Conservation (phyloP, 2,797 vertebrate species). For the Chrysocyon brachyurus region DNA sequence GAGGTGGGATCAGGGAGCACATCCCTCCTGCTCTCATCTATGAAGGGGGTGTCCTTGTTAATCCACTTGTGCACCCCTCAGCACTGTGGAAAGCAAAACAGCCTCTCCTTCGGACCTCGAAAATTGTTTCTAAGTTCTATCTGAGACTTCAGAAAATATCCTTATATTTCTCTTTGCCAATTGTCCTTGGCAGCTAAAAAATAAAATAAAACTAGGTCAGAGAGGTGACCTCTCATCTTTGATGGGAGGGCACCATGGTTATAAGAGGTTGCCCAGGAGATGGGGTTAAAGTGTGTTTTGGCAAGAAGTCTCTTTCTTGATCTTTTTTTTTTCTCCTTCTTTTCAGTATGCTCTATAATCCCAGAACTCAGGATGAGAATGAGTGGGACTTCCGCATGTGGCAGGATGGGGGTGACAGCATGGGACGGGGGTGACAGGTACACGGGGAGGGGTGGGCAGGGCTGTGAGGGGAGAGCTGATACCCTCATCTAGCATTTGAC, state of each 20-base stretch:
- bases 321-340: neutral
- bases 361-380: neutral
- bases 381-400: accelerated
- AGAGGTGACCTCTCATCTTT: neutral
- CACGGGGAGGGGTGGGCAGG: neutral
- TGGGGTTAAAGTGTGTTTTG: neutral
- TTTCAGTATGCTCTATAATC: neutral
- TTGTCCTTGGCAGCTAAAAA: too few relatives aligned
- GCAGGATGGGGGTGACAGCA: accelerated
- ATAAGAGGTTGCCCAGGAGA: accelerated
- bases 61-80: accelerated
- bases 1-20: neutral
- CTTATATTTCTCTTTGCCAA: neutral
- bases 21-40: accelerated
- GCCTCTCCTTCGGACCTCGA: neutral
- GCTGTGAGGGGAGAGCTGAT: too few relatives aligned
- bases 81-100: neutral
- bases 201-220: neutral
- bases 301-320: neutral
- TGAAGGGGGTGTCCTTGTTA: neutral
- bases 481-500: neutral
- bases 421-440: neutral
- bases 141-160: neutral
- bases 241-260: neutral
- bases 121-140: neutral